These are phyloP conservation scores for Laupala kohalensis DNA, from an alignment of 1,140 invertebrate genomes.

Conservation along the genomic window DNA sequence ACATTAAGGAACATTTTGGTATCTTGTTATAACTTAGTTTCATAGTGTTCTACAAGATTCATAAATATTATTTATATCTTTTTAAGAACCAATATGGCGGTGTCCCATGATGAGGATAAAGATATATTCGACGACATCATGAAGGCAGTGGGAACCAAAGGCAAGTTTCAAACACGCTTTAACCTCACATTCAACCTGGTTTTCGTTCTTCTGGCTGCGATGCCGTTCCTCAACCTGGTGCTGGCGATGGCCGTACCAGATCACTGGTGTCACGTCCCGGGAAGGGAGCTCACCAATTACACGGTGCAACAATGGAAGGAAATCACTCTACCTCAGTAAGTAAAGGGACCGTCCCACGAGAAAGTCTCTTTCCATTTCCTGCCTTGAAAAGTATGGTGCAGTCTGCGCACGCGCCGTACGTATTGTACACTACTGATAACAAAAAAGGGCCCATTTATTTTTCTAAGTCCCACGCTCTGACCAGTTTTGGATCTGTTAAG, in stretches of 20 bases:
- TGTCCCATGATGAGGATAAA: neutral
- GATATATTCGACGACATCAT: constrained; percentile 29
- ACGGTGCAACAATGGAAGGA: constrained; percentile 32
- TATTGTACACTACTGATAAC: too few species aligned
- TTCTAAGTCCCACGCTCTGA: too few species aligned
- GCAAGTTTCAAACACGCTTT: constrained; percentile 33
- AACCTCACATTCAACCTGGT: constrained; percentile 31
- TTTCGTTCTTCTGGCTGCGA: constrained; percentile 26
- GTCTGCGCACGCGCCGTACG: too few species aligned
- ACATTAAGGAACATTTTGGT: too few species aligned
- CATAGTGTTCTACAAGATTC: too few species aligned
- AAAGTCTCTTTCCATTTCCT: too few species aligned
- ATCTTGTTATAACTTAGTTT: too few species aligned
- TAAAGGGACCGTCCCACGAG: too few species aligned
- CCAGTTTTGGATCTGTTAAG: too few species aligned
- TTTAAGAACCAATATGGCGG: neutral
- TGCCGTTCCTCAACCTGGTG: constrained; percentile 34
- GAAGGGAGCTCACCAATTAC: constrained; percentile 30
- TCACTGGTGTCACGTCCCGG: constrained; percentile 39
- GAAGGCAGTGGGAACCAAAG: constrained; percentile 22
- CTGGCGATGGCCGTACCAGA: constrained; percentile 35
- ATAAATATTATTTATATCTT: too few species aligned
- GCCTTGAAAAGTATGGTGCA: too few species aligned
- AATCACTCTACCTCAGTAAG: constrained; percentile 33
- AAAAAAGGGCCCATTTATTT: too few species aligned